phyloP scores from a whole-genome alignment of 2,888 invertebrate species.

The Oscheius myriophilus region DNA sequence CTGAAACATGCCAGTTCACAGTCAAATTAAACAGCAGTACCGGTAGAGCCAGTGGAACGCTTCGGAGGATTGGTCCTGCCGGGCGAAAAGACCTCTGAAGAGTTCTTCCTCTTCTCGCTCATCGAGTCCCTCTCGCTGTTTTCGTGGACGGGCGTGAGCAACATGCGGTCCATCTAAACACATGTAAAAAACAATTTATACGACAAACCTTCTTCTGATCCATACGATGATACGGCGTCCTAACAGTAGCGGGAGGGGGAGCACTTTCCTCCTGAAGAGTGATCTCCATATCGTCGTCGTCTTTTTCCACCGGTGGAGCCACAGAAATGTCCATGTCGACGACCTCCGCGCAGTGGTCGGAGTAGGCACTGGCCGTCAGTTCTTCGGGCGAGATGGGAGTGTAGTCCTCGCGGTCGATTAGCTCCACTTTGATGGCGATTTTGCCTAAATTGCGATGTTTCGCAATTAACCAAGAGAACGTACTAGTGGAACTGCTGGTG shows the following conservation, averaged over 20 bases:
- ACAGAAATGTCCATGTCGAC: conserved; percentile 20
- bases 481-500: too few relatives aligned
- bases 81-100: conserved; percentile 17
- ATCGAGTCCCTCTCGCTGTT: conserved; percentile 2
- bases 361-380: not conserved
- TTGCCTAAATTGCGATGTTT: too few relatives aligned
- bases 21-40: too few relatives aligned
- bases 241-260: too few relatives aligned
- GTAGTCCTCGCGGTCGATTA: conserved; percentile 19
- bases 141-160: not conserved
- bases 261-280: too few relatives aligned
- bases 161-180: not conserved
- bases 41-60: not conserved
- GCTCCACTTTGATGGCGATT: not conserved
- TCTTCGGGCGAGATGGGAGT: conserved; percentile 4
- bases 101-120: conserved; percentile 1
- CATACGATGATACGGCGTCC: too few relatives aligned
- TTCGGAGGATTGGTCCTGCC: not conserved
- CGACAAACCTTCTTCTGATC: too few relatives aligned
- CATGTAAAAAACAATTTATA: too few relatives aligned
- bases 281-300: too few relatives aligned
- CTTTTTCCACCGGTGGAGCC: not conserved
- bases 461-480: too few relatives aligned
- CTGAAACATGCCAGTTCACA: not conserved
- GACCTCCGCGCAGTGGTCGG: not conserved